Evolutionary conservation across 2,888 invertebrate species (phyloP).

Genomic region (Liodrosophila aerea): DNA sequence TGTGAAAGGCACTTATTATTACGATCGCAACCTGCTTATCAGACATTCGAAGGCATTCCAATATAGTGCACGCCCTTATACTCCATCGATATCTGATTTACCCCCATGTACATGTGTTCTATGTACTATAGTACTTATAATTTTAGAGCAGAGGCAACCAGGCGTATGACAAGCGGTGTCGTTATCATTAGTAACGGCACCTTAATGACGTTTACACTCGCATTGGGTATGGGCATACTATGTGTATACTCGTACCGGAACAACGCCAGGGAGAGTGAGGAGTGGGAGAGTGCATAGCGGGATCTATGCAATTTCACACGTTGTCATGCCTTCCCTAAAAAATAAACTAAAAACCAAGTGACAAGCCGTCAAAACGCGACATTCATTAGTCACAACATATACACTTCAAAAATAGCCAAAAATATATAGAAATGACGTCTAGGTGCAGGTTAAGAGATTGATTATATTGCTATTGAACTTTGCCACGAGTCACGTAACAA

Average conservation of each 20-base stretch:
- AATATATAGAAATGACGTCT: conserved; percentile 17
- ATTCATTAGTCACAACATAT: conserved; percentile 67
- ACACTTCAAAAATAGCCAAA: conserved; percentile 32
- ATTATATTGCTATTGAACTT: conserved; percentile 51
- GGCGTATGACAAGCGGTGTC: conserved; percentile 47
- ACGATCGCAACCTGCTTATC: conserved; percentile 1
- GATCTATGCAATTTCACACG: conserved; percentile 64
- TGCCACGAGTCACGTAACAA: conserved; percentile 23
- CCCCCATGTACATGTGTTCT: neutral
- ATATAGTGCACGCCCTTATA: too few relatives aligned
- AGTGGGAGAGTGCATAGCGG: conserved; percentile 1
- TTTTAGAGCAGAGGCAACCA: conserved; percentile 7
- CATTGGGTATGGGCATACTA: conserved; percentile 2
- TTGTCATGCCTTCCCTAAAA: conserved; percentile 25
- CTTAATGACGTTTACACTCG: conserved; percentile 28
- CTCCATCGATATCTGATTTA: too few relatives aligned
- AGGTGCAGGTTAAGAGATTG: conserved; percentile 40
- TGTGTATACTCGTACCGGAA: too few relatives aligned
- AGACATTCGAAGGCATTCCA: too few relatives aligned
- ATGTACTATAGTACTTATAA: too few relatives aligned
- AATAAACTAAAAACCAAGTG: conserved; percentile 34
- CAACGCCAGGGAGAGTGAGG: neutral
- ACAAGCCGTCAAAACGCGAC: conserved; percentile 65
- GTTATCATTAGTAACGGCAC: conserved; percentile 72
- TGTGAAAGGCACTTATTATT: neutral